Percentiles rank a stretch among this genome's conserved stretches.
Evolutionary conservation across 2,113 vertebrate genomes (phyloP).

Genomic region (Brachypodius melanocephalos): DNA sequence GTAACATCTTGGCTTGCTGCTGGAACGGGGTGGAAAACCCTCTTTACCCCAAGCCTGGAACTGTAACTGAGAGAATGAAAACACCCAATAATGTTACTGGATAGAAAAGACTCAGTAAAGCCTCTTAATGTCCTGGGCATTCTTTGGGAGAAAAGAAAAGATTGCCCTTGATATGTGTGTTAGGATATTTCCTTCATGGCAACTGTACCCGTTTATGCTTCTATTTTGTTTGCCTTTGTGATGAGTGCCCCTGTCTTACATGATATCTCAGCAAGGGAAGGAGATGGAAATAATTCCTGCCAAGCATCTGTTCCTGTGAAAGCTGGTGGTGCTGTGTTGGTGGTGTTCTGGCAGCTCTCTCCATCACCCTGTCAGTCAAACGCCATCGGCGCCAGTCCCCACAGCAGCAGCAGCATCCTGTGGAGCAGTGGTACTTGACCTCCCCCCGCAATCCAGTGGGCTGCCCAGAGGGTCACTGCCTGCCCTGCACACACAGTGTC

Average conservation of each 20-base stretch:
- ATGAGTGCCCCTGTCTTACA: not conserved
- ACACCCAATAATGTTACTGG: not conserved
- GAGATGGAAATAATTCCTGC: not conserved
- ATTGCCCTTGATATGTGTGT: not conserved
- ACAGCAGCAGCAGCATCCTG: not conserved
- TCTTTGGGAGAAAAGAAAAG: not conserved
- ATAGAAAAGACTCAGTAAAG: not conserved
- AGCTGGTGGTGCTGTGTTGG: not conserved
- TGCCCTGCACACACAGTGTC: not conserved
- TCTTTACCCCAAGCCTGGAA: not conserved
- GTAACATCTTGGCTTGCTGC: not conserved
- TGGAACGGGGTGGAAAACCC: not conserved
- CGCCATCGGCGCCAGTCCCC: rapidly evolving
- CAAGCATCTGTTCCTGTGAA: conserved; percentile 25
- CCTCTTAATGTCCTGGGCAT: not conserved
- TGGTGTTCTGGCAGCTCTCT: not conserved
- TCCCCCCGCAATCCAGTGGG: rapidly evolving
- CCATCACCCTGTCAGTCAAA: not conserved
- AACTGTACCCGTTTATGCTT: not conserved
- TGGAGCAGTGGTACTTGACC: not conserved
- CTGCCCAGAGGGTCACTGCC: not conserved
- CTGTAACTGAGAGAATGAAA: not conserved
- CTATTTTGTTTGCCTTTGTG: not conserved
- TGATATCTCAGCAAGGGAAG: not conserved
- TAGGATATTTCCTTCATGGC: not conserved